Evolutionary conservation across 2,888 invertebrate genomes (phyloP).

Genomic region (Brassicogethes aeneus): DNA sequence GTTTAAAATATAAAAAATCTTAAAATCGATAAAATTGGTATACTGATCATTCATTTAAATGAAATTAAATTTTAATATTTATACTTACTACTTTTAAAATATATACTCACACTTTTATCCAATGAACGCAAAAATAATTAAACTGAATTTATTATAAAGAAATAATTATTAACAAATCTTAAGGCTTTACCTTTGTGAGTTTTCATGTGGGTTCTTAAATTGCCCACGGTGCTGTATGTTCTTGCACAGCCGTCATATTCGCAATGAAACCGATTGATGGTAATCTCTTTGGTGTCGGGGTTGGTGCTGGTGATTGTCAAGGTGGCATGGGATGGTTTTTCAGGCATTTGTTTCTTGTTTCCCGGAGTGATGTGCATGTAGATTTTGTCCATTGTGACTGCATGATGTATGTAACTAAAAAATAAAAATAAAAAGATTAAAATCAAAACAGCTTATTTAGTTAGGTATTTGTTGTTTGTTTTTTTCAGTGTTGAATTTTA

Average conservation of each 20-base stretch:
- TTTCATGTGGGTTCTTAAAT: slow-evolving; percentile 90
- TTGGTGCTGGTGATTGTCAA: slow-evolving; percentile 57
- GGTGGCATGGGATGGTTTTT: slow-evolving; percentile 59
- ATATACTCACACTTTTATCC: too few relatives aligned
- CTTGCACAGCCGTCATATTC: slow-evolving; percentile 81
- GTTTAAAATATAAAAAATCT: too few relatives aligned
- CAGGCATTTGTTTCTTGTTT: slow-evolving; percentile 51
- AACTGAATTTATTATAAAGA: too few relatives aligned
- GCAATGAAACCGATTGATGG: slow-evolving; percentile 69
- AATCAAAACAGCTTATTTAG: too few relatives aligned
- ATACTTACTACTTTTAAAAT: too few relatives aligned
- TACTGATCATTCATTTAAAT: too few relatives aligned
- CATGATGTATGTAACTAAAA: slow-evolving; percentile 42
- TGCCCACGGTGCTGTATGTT: slow-evolving; percentile 89
- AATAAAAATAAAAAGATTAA: slow-evolving; percentile 50
- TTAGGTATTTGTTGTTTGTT: too few relatives aligned
- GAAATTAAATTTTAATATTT: too few relatives aligned
- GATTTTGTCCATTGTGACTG: slow-evolving; percentile 60
- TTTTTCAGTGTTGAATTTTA: too few relatives aligned
- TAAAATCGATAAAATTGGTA: too few relatives aligned
- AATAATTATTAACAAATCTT: slow-evolving; percentile 1
- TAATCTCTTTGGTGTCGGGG: slow-evolving; percentile 48
- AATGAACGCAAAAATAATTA: too few relatives aligned
- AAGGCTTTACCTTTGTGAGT: slow-evolving; percentile 78
- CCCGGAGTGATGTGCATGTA: slow-evolving; percentile 63